phyloP scores from a whole-genome alignment of 2,113 vertebrate species.

The Poicephalus meyeri region DNA sequence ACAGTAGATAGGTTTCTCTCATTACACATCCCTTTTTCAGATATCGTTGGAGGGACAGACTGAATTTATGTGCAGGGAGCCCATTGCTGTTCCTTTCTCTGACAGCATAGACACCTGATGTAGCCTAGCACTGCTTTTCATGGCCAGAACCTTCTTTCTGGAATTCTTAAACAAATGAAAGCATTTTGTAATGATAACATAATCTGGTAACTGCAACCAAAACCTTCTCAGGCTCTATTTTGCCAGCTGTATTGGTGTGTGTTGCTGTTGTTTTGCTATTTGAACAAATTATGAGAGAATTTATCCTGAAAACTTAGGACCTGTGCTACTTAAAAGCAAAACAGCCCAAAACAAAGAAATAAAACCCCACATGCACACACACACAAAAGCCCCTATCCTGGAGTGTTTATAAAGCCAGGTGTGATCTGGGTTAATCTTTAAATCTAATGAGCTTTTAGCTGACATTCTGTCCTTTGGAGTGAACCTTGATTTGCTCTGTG shows the following conservation, averaged over 20 bases:
- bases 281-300: neutral
- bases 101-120: neutral
- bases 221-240: neutral
- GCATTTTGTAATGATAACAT: neutral
- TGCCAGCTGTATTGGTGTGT: neutral
- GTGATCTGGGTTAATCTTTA: neutral
- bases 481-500: neutral
- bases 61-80: neutral
- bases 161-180: neutral
- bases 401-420: neutral
- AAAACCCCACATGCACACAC: fast-evolving
- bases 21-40: neutral
- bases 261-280: neutral
- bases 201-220: neutral
- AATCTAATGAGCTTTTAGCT: neutral
- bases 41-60: neutral
- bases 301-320: neutral
- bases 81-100: neutral
- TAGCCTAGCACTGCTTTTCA: neutral
- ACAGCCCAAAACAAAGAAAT: neutral
- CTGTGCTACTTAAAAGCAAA: neutral
- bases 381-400: neutral
- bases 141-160: neutral
- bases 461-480: neutral
- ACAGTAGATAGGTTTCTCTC: neutral